Base-by-base conservation (phyloP, 2,113 vertebrate species). In the Varanus salvator region DNA sequence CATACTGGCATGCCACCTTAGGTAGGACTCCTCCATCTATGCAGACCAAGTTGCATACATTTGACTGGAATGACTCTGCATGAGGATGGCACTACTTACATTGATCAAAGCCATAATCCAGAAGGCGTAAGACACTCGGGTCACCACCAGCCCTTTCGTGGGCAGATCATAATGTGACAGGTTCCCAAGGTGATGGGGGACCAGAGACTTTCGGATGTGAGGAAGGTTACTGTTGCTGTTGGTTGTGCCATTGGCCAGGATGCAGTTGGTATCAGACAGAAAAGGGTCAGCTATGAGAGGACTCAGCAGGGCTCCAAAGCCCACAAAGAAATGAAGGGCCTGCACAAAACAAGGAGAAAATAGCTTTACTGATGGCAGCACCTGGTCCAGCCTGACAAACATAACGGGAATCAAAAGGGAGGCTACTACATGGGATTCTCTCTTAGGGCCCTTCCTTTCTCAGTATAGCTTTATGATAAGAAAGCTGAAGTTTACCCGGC, bases 21-120 rank as follows among this genome's bases (percentile, higher is more conserved):
- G 38, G 64, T 34, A 8, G 48, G 57, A 31, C 15, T 80, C 50
- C 12, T 88, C 48, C 2, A 8, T 29, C 27, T 14, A 88, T 21
- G 21, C 50, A 54, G 25, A 11, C 31, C 31, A 34, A 52, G 38
- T 44, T 44, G 38, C 38, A 44, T 44, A 44, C 38, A 44, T 0
- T 7, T 12, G 77, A 1, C 9, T 0, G 0, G 2, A 57, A 71
- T 2, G 8, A 8, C 0, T 6, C 5, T 2, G 57, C 15, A 0
- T 38, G 3, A 27, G 0, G n/a, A 6, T n/a, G 19, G 68, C 50
- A 0, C 54, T 88, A 94, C 98, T 99, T 89, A 99, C 99, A 0
- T 99, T 99, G 96, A 99, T 99, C 71, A 99, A 93, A 75, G 98
- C 98, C 98, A 99, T 99, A 97, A 99, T 99, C 99, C 99, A 99